Percentiles rank a stretch among this genome's conserved stretches.
Evolutionary conservation across 2,797 vertebrate genomes (phyloP).

Genomic region (Macrochelys suwanniensis): DNA sequence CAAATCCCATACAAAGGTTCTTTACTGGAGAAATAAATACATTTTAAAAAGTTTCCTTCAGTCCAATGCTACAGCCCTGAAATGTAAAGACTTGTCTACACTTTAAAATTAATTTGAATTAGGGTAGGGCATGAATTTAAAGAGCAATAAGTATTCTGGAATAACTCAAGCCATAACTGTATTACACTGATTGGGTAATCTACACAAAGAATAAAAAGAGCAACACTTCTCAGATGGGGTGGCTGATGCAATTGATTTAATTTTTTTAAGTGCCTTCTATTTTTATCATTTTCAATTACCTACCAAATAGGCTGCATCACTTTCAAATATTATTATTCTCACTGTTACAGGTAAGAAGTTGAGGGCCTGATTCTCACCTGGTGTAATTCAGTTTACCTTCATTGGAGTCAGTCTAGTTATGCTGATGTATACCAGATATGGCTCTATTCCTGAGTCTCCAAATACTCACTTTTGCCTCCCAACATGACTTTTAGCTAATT

Average conservation of each 20-base stretch:
- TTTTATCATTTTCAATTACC: conserved; percentile 37
- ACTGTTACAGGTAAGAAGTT: neutral
- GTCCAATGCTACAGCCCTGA: neutral
- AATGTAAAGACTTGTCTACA: neutral
- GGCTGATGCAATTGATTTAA: conserved; percentile 35
- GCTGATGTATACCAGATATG: neutral
- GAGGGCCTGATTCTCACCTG: neutral
- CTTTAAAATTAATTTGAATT: neutral
- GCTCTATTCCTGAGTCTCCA: neutral
- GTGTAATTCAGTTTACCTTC: neutral
- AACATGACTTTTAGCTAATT: neutral
- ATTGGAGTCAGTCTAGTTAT: neutral
- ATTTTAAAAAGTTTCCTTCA: neutral
- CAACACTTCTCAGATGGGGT: conserved; percentile 30
- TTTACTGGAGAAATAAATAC: conserved; percentile 32
- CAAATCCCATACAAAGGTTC: neutral
- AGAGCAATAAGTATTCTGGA: neutral
- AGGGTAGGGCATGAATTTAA: neutral
- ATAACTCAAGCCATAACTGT: neutral
- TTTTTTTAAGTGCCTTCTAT: conserved; percentile 42
- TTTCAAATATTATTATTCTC: neutral
- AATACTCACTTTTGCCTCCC: neutral
- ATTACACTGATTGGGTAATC: conserved; percentile 42
- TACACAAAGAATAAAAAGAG: conserved; percentile 19
- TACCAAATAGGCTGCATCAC: conserved; percentile 16